Base-by-base conservation (phyloP, 2,113 vertebrate species). In the Lanius ludovicianus region DNA sequence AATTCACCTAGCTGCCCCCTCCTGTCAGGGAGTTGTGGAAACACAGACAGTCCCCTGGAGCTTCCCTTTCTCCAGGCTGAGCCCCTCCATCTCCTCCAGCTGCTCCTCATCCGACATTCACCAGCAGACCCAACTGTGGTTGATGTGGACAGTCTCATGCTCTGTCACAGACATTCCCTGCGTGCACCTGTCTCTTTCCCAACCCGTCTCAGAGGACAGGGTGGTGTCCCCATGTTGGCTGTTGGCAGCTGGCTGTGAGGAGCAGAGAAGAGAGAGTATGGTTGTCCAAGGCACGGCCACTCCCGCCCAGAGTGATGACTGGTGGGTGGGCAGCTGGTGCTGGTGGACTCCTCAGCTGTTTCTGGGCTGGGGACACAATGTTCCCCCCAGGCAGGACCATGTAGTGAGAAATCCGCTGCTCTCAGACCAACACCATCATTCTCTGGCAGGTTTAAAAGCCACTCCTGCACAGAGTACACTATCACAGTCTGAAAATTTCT, bases 401-500 rank as follows among this genome's bases (percentile, higher is more conserved):
- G 6, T 0, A 0, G 28, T 47, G 39, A 33, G 30, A 82, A 65
- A 47, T 4, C 6, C 9, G 15, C 10, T 24, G 3, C 6, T 33
- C 18, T 22, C 14, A 7, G 13, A 49, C 9, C 16, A 7, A 7
- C 14, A 6, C 21, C 17, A 3, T 28, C 4, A 10, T 49, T 56
- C 15, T 15, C n/a, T n/a, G 16, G 9, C 8, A n/a, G 13, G 17
- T 63, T 27, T 49, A 50, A 64, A 84, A 55, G 6, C 8, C 31
- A 0, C 15, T 68, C 6, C n/a, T 57, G 11, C 27, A 31, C 25
- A 3, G 42, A 39, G 3, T 13, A 7, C 0, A 0, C 33, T 35
- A 9, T 42, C 16, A 16, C 3, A 2, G 15, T 9, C 19, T 35
- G 39, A 69, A 42, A 63, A 24, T 7, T 63, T 81, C 15, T 74